A percentile compares a stretch with the other conserved stretches of the same genome.
phyloP scores from a whole-genome alignment of 2,797 vertebrate genomes.

The Muscicapa comitata region DNA sequence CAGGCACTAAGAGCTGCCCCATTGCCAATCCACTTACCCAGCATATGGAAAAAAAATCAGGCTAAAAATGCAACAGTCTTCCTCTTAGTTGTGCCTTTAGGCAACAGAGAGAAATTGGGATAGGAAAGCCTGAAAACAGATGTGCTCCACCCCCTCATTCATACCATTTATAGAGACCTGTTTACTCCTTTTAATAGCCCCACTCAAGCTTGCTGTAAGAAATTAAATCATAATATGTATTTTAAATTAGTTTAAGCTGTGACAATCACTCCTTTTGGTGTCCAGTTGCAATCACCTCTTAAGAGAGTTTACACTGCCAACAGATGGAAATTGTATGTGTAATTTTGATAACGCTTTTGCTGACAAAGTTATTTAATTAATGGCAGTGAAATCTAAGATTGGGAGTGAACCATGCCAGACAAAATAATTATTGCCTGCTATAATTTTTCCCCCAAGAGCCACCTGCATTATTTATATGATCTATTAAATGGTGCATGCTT shows the following conservation, averaged over 20 bases:
- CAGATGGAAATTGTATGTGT: not conserved
- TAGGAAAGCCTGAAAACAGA: constrained; percentile 21
- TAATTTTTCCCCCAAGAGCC: not conserved
- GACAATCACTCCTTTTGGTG: not conserved
- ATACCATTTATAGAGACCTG: not conserved
- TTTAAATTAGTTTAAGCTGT: not conserved
- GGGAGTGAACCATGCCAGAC: not conserved
- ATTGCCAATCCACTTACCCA: not conserved
- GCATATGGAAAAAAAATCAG: not conserved
- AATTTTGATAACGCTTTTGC: constrained; percentile 20
- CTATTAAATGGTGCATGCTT: constrained; percentile 17
- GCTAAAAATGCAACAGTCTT: not conserved
- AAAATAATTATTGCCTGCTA: constrained; percentile 19
- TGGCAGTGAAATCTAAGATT: constrained; percentile 29
- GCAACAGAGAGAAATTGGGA: not conserved
- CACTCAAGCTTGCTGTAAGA: not conserved
- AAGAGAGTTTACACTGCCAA: not conserved
- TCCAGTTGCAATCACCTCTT: not conserved
- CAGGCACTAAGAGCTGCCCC: not conserved
- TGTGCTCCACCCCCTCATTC: not conserved
- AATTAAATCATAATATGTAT: not conserved
- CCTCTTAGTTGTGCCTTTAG: not conserved
- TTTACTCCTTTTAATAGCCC: not conserved
- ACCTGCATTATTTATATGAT: constrained; percentile 9
- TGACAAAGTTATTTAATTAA: constrained; percentile 25